phyloP scores from a whole-genome alignment of 2,888 invertebrate genomes.

The Caenorhabditis imperialis region DNA sequence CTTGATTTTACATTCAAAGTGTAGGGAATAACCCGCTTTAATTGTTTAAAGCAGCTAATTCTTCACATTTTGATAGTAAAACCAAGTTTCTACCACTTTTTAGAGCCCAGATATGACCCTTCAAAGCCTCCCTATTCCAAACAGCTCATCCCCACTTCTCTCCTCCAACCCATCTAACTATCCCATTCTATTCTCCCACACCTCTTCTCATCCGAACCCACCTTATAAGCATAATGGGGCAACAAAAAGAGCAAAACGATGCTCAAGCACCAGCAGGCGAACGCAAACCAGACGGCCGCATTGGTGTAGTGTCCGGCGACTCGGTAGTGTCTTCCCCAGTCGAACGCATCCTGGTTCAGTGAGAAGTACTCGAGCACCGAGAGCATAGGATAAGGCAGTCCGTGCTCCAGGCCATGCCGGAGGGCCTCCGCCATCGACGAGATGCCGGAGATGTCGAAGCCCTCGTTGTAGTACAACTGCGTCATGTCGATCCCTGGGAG shows the following conservation, averaged over 20 bases:
- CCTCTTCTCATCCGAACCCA: too few species aligned
- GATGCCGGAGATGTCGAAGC: slow-evolving; percentile 70
- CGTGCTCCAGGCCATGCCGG: slow-evolving; percentile 66
- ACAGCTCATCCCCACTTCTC: too few species aligned
- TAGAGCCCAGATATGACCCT: too few species aligned
- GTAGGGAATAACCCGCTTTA: too few species aligned
- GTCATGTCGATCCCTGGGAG: slow-evolving; percentile 54
- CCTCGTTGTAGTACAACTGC: slow-evolving; percentile 71
- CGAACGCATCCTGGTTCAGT: slow-evolving; percentile 72
- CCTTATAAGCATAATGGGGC: slow-evolving; percentile 68
- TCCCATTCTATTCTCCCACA: too few species aligned
- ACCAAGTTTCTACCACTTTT: too few species aligned
- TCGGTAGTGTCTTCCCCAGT: slow-evolving; percentile 73
- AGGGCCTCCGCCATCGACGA: slow-evolving; percentile 71
- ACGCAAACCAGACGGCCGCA: slow-evolving; percentile 65
- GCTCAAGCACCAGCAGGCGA: slow-evolving; percentile 69
- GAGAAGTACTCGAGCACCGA: slow-evolving; percentile 72
- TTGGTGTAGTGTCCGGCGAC: slow-evolving; percentile 75
- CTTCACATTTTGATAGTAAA: too few species aligned
- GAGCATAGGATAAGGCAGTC: slow-evolving; percentile 75
- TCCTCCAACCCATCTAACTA: too few species aligned
- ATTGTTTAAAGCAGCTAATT: too few species aligned
- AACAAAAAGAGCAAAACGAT: slow-evolving; percentile 67
- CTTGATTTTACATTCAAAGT: too few species aligned
- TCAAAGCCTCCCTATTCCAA: too few species aligned